Percentiles rank a stretch among this genome's conserved stretches.
Evolutionary conservation across 2,113 vertebrate species (phyloP).

Genomic region (Ascaphus truei): DNA sequence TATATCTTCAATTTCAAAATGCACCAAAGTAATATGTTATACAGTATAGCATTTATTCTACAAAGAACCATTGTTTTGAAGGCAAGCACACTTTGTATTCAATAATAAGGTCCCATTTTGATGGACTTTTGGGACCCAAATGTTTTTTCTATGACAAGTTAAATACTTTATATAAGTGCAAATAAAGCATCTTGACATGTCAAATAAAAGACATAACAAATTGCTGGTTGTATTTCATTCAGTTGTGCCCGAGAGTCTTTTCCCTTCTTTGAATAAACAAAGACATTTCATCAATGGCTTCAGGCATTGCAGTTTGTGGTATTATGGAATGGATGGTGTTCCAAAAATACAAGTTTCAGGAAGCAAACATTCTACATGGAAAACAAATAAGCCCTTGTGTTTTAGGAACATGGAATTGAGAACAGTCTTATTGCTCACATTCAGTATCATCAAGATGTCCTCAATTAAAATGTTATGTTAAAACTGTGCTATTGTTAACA

Average conservation of each 20-base stretch:
- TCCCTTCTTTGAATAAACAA: neutral
- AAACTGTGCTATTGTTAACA: too few relatives aligned
- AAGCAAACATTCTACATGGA: neutral
- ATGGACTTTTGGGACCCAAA: too few relatives aligned
- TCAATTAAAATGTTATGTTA: too few relatives aligned
- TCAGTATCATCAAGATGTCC: neutral
- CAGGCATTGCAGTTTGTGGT: neutral
- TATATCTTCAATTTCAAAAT: too few relatives aligned
- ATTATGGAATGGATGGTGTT: neutral
- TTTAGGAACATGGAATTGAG: neutral
- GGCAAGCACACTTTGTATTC: too few relatives aligned
- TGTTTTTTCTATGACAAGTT: too few relatives aligned
- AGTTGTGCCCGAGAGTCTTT: neutral
- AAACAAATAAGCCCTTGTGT: slow-evolving; percentile 7
- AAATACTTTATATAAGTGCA: neutral
- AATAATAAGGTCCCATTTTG: too few relatives aligned
- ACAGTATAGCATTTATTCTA: too few relatives aligned
- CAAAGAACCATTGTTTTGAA: too few relatives aligned
- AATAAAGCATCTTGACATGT: neutral
- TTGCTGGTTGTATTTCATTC: neutral
- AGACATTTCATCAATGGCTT: neutral
- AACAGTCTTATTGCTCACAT: neutral
- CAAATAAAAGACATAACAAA: neutral
- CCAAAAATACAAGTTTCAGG: neutral
- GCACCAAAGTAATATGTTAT: too few relatives aligned